Base-by-base conservation (phyloP, 2,888 invertebrate genomes). In the Oligia fasciuncula region DNA sequence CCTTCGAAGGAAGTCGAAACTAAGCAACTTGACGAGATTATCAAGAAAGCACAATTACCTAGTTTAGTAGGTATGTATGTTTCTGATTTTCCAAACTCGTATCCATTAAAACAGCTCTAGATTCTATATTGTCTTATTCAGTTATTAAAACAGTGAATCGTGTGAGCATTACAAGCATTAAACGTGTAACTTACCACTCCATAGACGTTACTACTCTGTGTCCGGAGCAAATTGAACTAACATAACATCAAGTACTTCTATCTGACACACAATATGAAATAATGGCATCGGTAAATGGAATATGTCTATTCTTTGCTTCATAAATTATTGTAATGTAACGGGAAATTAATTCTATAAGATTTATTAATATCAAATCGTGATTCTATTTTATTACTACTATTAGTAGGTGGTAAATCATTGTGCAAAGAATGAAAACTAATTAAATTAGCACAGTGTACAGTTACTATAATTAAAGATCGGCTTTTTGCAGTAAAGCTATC, bases 221-320 rank as follows among this genome's bases (percentile, higher is more conserved):
- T 86, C 23, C 49, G 71, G 49, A 75, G 43, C 67, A 79, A 83
- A 85, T 86, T 80, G 76, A 83, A 81, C 79, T 65, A 72, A 79
- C 79, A 85, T 85, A 79, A 86, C 83, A 81, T 82, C 69, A 76
- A 89, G 89, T 90, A 91, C 89, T 84, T 89, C 86, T 90, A 90
- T 87, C 86, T 85, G 90, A 89, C 90, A 91, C 80, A 88, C 74
- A 84, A 76, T 78, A 73, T 73, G 73, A 76, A 70, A 76, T 81
- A 80, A 80, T 76, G 69, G 65, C 79, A 67, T 77, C 73, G 49
- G 54, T 79, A 80, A 82, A 84, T 83, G 65, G 60, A 80, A 85
- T 82, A 80, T 86, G 73, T 84, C 49, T 67, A 78, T 85, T 81
- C 54, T 88, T 79, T 57, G 76, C 57, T 65, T 74, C 74, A 85